Evolutionary conservation across 1,140 invertebrate species (phyloP).

Genomic region (Laupala kohalensis): DNA sequence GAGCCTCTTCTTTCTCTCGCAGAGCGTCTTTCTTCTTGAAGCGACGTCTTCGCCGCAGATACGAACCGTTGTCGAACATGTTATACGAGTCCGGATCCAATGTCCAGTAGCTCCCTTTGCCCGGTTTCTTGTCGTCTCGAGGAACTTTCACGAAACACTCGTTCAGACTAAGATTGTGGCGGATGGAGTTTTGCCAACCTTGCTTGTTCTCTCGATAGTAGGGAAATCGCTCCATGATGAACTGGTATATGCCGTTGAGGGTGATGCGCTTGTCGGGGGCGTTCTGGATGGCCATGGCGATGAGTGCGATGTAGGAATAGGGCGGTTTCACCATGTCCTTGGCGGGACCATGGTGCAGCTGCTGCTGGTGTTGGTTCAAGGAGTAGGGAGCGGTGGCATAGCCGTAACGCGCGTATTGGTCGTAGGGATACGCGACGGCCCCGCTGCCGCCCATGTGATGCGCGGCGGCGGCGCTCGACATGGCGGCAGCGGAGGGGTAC

Average conservation of each 20-base stretch:
- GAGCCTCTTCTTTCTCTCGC: conserved; percentile 73
- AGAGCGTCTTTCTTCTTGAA: conserved; percentile 94
- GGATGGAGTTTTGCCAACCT: conserved; percentile 89
- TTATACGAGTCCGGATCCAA: conserved; percentile 91
- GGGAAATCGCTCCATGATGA: conserved; percentile 95
- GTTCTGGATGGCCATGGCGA: conserved; percentile 95
- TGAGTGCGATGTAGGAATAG: conserved; percentile 95
- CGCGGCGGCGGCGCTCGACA: conserved; percentile 37
- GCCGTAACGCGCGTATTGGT: conserved; percentile 57
- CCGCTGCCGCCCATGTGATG: conserved; percentile 29
- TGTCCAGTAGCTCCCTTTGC: conserved; percentile 96
- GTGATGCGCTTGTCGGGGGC: conserved; percentile 88
- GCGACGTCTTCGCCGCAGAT: conserved; percentile 72
- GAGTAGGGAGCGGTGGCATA: conserved; percentile 44
- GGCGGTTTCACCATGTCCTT: conserved; percentile 92
- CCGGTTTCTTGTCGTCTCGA: conserved; percentile 81
- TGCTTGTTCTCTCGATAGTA: conserved; percentile 97
- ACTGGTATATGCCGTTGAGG: conserved; percentile 95
- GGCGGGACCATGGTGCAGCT: conserved; percentile 45
- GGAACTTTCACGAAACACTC: conserved; percentile 97
- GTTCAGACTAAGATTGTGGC: conserved; percentile 94
- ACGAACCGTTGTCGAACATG: conserved; percentile 98
- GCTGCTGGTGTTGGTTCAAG: conserved; percentile 47
- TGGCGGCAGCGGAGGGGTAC: conserved; percentile 25
- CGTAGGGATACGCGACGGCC: conserved; percentile 42